Base-by-base conservation (phyloP, 2,113 vertebrate genomes). In the Vombatus ursinus region DNA sequence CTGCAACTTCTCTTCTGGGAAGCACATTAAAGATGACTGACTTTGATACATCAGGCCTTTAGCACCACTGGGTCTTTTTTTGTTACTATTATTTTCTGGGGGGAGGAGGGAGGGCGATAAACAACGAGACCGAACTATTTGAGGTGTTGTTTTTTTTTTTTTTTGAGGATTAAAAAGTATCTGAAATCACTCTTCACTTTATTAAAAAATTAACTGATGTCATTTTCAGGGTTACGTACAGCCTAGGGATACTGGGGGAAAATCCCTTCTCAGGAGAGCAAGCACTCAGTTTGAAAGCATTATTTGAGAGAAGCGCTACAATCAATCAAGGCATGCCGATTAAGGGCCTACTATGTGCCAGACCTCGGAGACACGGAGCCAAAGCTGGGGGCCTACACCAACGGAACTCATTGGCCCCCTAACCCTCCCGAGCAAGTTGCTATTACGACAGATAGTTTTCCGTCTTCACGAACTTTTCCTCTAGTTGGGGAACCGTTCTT, bases 1-100 rank as follows among this genome's bases (percentile, higher is more conserved):
- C 96, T 52, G 91, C 92, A 97, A 93, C 77, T 96, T 96, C 96
- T 94, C 91, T 97, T 93, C 95, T 91, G 95, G 97, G 94, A 91
- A 97, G 96, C 94, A 19, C 95, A 95, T 97, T 96, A 97, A 97
- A 96, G 96, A 57, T 93, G 97, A 97, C 94, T 95, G 97, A 96
- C 90, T 94, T 52, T 0, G 54, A 92, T 93, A 52, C 48, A 68
- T 96, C 94, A 89, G 94, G 48, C 91, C 95, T 61, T 7, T 44
- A 84, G 37, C 94, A 93, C 89, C 52, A 37, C 8, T 49, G 22
- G 44, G 44, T 52, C 90, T 37, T 94, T 93, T 57, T 92, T 93
- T 96, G 89, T 90, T 91, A 94, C 93, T 94, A 92, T 96, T 97
- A 52, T 68, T 94, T 92, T 22, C 5, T 2, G 48, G 48, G 48